Percentiles rank a stretch among this genome's conserved stretches.
These are phyloP conservation scores for Rhadina sibilatrix DNA, from an alignment of 2,113 vertebrate species.

Conservation along the genomic window DNA sequence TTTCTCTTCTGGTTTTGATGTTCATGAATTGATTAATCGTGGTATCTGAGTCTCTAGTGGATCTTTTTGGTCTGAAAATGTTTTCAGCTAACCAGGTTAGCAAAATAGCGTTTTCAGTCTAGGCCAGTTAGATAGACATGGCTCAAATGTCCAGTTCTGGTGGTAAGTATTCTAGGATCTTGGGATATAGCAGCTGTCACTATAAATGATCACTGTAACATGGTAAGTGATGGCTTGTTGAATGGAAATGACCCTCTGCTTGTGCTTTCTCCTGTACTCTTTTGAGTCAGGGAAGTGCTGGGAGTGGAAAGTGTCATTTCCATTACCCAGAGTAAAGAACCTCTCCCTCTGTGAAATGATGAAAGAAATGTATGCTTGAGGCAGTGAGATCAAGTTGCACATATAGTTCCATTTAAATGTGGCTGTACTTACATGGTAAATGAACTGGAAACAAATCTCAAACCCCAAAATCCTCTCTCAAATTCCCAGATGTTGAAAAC, in stretches of 20 bases:
- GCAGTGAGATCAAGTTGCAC: slow-evolving; percentile 4
- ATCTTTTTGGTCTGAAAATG: not conserved
- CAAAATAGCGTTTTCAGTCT: not conserved
- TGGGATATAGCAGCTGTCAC: not conserved
- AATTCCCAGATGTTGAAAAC: slow-evolving; percentile 34
- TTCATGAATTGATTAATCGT: not conserved
- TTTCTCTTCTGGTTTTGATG: not conserved
- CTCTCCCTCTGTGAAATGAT: not conserved
- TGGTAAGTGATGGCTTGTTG: not conserved
- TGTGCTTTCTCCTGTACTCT: not conserved
- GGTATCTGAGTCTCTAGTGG: not conserved
- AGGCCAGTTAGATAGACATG: not conserved
- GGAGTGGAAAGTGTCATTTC: not conserved
- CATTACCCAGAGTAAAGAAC: not conserved
- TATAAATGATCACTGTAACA: not conserved
- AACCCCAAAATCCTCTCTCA: not conserved
- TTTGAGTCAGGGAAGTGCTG: not conserved
- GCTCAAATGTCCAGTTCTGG: not conserved
- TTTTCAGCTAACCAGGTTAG: not conserved
- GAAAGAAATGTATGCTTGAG: not conserved
- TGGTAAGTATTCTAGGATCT: not conserved
- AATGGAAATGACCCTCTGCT: not conserved
- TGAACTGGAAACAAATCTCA: not conserved
- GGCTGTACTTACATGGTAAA: not conserved
- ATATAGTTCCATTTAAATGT: slow-evolving; percentile 28